Conservation (phyloP, 2,797 vertebrate species). For the Coccyzus lansbergi region DNA sequence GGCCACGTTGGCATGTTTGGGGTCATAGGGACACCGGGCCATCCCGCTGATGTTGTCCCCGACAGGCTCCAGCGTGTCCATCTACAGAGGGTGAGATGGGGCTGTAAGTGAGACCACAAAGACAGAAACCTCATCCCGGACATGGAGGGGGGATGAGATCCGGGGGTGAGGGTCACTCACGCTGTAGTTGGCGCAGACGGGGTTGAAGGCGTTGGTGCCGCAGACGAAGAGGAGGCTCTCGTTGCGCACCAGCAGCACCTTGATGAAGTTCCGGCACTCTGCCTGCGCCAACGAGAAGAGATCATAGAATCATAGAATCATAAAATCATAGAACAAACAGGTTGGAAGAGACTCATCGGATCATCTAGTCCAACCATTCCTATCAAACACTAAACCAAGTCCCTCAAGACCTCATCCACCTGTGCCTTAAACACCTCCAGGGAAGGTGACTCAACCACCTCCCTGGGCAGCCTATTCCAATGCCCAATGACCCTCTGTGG, state of each 20-base stretch:
- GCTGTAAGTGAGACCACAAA: not conserved
- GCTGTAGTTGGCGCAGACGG: slow-evolving; percentile 93
- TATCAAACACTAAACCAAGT: too few relatives aligned
- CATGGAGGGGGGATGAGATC: accelerated
- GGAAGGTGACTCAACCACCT: too few relatives aligned
- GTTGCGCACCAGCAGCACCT: slow-evolving; percentile 88
- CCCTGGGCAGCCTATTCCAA: too few relatives aligned
- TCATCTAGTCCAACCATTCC: too few relatives aligned
- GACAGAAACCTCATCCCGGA: not conserved
- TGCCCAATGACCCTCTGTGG: too few relatives aligned
- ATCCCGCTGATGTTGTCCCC: slow-evolving; percentile 93
- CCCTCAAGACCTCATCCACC: too few relatives aligned
- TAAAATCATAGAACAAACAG: too few relatives aligned
- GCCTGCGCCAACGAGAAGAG: slow-evolving; percentile 74
- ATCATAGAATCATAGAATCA: too few relatives aligned
- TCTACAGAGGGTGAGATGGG: slow-evolving; percentile 63
- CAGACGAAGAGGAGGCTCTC: slow-evolving; percentile 89
- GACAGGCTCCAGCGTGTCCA: slow-evolving; percentile 89
- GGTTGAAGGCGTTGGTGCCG: slow-evolving; percentile 96
- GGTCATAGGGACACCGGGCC: slow-evolving; percentile 95
- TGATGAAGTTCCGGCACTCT: slow-evolving; percentile 95
- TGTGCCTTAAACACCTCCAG: too few relatives aligned
- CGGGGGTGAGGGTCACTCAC: slow-evolving; percentile 77
- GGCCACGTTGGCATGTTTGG: slow-evolving; percentile 94
- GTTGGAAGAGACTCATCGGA: too few relatives aligned